Conservation (phyloP, 2,113 vertebrate species). For the Clarias magur region DNA sequence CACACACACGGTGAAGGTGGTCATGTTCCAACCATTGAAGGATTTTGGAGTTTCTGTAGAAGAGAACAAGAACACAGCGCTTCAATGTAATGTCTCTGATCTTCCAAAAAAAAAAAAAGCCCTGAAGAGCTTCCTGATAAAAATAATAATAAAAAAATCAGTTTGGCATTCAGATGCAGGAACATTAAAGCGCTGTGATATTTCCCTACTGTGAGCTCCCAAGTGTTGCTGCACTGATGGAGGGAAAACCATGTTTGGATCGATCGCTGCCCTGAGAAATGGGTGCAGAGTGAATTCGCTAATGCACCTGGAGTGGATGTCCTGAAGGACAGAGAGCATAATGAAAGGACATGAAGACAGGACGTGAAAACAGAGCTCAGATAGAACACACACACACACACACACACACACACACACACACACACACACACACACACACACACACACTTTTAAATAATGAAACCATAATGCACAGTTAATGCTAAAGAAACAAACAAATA, state of each 20-base stretch:
- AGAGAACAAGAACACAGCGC: slow-evolving; percentile 63
- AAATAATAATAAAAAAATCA: slow-evolving; percentile 55
- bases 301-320: slow-evolving; percentile 77
- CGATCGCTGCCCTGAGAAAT: slow-evolving; percentile 77
- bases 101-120: slow-evolving; percentile 53
- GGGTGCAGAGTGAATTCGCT: slow-evolving; percentile 71
- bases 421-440: slow-evolving; percentile 53
- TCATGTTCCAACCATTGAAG: slow-evolving; percentile 60
- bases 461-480: too few species aligned
- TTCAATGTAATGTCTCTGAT: slow-evolving; percentile 66
- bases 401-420: slow-evolving; percentile 59
- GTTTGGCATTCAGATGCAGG: slow-evolving; percentile 73
- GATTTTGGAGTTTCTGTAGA: slow-evolving; percentile 67
- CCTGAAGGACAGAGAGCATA: slow-evolving; percentile 73
- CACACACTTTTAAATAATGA: neutral
- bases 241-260: slow-evolving; percentile 77
- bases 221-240: slow-evolving; percentile 74
- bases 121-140: slow-evolving; percentile 63
- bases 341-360: slow-evolving; percentile 80
- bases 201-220: slow-evolving; percentile 68
- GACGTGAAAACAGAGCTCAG: slow-evolving; percentile 62
- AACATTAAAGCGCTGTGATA: slow-evolving; percentile 74
- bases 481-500: too few species aligned
- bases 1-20: slow-evolving; percentile 29
- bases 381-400: slow-evolving; percentile 43